Evolutionary conservation across 2,113 vertebrate species (phyloP).

Genomic region (Craseonycteris thonglongyai): DNA sequence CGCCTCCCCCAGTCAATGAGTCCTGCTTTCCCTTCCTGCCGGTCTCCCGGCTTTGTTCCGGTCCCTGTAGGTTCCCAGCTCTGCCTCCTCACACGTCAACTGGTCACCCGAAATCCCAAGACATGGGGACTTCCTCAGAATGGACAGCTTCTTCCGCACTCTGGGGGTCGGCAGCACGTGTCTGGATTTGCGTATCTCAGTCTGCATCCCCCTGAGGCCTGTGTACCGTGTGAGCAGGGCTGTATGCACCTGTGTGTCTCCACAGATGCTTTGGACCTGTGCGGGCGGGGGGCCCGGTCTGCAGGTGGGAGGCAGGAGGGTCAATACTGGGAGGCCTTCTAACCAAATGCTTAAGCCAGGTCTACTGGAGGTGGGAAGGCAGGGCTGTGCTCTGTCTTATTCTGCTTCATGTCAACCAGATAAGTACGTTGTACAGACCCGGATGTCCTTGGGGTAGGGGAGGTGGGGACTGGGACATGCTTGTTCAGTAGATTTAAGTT

Average conservation of each 20-base stretch:
- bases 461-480: accelerated
- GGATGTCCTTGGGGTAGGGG: too few relatives aligned
- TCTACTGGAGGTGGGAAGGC: too few relatives aligned
- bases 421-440: accelerated
- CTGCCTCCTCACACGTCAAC: accelerated
- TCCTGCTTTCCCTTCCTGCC: accelerated
- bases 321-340: accelerated
- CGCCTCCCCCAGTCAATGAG: accelerated
- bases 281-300: neutral
- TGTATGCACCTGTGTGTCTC: neutral
- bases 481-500: neutral
- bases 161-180: neutral
- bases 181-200: accelerated
- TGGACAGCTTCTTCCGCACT: accelerated
- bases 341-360: too few relatives aligned
- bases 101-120: neutral
- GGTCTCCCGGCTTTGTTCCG: neutral
- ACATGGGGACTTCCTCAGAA: accelerated
- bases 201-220: neutral
- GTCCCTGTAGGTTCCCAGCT: accelerated
- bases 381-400: accelerated
- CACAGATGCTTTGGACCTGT: neutral
- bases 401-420: accelerated
- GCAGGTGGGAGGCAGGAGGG: neutral
- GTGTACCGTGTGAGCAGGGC: accelerated